Conservation (phyloP, 2,797 vertebrate species). For the Diglossa cyanea region DNA sequence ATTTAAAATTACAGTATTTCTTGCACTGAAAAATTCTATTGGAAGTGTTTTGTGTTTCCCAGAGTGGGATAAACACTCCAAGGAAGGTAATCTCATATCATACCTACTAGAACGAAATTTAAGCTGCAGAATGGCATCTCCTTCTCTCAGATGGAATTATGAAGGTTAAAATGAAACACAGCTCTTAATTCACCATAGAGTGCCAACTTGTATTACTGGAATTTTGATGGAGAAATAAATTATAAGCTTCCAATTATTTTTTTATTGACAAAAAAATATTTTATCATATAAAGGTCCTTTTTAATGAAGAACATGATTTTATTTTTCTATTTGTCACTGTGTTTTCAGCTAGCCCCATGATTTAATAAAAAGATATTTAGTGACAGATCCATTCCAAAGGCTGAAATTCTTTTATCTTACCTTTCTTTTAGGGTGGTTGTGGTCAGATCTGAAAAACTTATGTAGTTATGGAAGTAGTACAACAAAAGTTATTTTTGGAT, state of each 20-base stretch:
- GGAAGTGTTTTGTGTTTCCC: not conserved
- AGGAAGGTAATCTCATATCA: not conserved
- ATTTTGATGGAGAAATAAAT: not conserved
- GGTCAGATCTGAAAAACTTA: not conserved
- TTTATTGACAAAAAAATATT: not conserved
- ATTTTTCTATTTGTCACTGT: not conserved
- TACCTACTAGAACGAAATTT: not conserved
- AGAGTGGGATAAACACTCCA: not conserved
- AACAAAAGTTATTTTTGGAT: not conserved
- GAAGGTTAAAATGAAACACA: not conserved
- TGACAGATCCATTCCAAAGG: not conserved
- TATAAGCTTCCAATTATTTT: not conserved
- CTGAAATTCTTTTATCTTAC: not conserved
- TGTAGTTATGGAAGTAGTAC: not conserved
- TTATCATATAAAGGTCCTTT: not conserved
- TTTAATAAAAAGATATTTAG: not conserved
- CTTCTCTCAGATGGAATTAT: not conserved
- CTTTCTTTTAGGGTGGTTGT: not conserved
- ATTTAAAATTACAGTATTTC: not conserved
- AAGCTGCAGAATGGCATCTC: not conserved
- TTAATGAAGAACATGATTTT: not conserved
- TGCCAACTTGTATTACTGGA: not conserved
- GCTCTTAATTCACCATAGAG: not conserved
- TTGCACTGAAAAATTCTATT: not conserved
- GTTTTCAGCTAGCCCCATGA: not conserved